Evolutionary conservation across 2,113 vertebrate species (phyloP), one percentile per base, ranked within the genome.

Genomic region (Leiothrix lutea): DNA sequence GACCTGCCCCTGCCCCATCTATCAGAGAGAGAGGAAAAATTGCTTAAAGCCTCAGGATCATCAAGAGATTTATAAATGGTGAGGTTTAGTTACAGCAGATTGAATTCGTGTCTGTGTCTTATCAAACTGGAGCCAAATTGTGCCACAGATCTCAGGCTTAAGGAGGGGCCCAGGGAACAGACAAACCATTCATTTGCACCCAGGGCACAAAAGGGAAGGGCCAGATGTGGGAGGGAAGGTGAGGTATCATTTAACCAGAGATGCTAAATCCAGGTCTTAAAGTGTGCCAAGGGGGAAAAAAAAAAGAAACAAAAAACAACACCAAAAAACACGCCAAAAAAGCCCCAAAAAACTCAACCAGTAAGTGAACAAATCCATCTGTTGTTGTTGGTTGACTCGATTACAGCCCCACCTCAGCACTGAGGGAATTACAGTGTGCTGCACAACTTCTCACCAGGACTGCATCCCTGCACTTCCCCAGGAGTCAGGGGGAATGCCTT

Each of bases 181-280:
- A 86, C 66, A 26, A 28, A 8, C 74, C 38, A 89, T 97, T 96
- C 81, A 82, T 81, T 44, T 45, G 78, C 92, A 93, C 69, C 65
- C 88, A 48, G 28, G 36, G 53, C 95, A 88, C 90, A 48, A 87
- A 93, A 92, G 70, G n/a, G 65, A 81, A 79, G 50, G 54, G 54
- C 90, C 81, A 94, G 80, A 89, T 84, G 94, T 60, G 75, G 86
- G 60, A 80, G 51, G 64, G 78, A 79, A 95, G 89, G 81, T 91
- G 72, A 95, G 84, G 91, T 87, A 88, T 92, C 77, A 36, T 87
- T 91, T 95, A 89, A 87, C 65, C 53, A 65, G 45, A 91, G 73
- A 94, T 31, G 45, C 73, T 92, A 92, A 90, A 95, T 36, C 58
- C 71, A 82, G 54, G 50, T n/a, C 78, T 88, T 91, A 56, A 70